Percentiles rank a stretch among this genome's conserved stretches.
phyloP scores from a whole-genome alignment of 2,113 vertebrate genomes.

The Eubucco bourcierii region DNA sequence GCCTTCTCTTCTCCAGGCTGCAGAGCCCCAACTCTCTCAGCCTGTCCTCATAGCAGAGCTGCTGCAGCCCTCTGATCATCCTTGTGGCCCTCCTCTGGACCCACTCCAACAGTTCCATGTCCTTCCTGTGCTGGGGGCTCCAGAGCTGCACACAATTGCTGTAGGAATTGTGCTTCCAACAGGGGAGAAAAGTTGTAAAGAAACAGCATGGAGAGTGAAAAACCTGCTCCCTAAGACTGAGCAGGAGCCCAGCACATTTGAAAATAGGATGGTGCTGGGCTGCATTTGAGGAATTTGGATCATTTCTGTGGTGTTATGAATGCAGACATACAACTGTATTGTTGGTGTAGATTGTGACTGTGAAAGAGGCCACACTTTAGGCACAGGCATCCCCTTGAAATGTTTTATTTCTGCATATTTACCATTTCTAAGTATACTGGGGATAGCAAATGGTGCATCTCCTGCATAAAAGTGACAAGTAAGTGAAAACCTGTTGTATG shows the following conservation, averaged over 20 bases:
- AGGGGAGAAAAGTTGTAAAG: not conserved
- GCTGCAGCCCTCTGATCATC: no score
- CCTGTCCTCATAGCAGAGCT: no score
- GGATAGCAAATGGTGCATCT: slow-evolving; percentile 9
- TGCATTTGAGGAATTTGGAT: not conserved
- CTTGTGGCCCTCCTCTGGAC: no score
- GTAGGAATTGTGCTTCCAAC: not conserved
- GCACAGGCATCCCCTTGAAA: not conserved
- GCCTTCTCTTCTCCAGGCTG: no score
- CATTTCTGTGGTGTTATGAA: not conserved
- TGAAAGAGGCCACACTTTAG: not conserved
- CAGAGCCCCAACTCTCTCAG: no score
- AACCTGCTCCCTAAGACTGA: not conserved
- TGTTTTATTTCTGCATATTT: not conserved
- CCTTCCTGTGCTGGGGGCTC: no score
- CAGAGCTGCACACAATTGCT: not conserved
- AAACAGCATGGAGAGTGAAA: not conserved
- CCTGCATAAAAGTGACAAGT: slow-evolving; percentile 32
- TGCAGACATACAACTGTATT: not conserved
- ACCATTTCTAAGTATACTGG: not conserved
- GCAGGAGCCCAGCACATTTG: not conserved
- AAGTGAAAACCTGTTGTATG: slow-evolving; percentile 11
- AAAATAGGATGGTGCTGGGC: not conserved
- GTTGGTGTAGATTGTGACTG: not conserved
- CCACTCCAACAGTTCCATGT: no score